Percentiles rank a stretch among this genome's conserved stretches.
These are phyloP conservation scores for Tubulanus polymorphus DNA, from an alignment of 2,888 invertebrate species.

Conservation along the genomic window DNA sequence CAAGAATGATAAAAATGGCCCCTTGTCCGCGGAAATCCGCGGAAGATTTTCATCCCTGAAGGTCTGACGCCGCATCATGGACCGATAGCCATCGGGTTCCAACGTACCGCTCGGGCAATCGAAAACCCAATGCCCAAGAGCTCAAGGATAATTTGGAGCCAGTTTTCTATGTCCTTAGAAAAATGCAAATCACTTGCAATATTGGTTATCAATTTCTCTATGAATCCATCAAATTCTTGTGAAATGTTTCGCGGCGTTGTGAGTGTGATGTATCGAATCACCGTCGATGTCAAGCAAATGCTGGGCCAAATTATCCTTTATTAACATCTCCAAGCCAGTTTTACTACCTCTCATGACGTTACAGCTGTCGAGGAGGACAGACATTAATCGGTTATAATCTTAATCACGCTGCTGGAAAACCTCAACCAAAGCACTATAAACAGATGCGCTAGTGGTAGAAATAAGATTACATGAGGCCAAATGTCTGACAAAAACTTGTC, in stretches of 20 bases:
- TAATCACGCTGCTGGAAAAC: too few species aligned
- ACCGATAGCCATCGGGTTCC: slow-evolving; percentile 24
- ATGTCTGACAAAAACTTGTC: slow-evolving; percentile 5
- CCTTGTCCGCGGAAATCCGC: slow-evolving; percentile 18
- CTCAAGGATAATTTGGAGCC: slow-evolving; percentile 17
- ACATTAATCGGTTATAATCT: too few species aligned
- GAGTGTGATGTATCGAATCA: slow-evolving; percentile 26
- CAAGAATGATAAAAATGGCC: too few species aligned
- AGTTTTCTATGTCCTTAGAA: slow-evolving; percentile 20
- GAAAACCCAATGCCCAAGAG: slow-evolving; percentile 18
- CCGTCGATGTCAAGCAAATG: slow-evolving; percentile 30
- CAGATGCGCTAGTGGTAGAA: too few species aligned
- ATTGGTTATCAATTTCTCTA: slow-evolving; percentile 22
- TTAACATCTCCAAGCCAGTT: slow-evolving; percentile 23
- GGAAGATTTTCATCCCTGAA: too few species aligned
- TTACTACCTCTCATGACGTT: slow-evolving; percentile 25
- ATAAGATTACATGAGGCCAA: slow-evolving; percentile 4
- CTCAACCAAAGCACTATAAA: too few species aligned
- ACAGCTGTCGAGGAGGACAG: slow-evolving; percentile 26
- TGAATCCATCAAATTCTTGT: slow-evolving; percentile 17
- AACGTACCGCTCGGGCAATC: slow-evolving; percentile 20
- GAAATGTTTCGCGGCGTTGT: slow-evolving; percentile 29
- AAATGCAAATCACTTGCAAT: slow-evolving; percentile 25
- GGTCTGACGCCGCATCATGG: slow-evolving; percentile 19
- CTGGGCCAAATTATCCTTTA: slow-evolving; percentile 17